Evolutionary conservation across 2,888 invertebrate genomes (phyloP), one percentile per base, ranked within the genome.

Genomic region (Leptinotarsa haldemani): DNA sequence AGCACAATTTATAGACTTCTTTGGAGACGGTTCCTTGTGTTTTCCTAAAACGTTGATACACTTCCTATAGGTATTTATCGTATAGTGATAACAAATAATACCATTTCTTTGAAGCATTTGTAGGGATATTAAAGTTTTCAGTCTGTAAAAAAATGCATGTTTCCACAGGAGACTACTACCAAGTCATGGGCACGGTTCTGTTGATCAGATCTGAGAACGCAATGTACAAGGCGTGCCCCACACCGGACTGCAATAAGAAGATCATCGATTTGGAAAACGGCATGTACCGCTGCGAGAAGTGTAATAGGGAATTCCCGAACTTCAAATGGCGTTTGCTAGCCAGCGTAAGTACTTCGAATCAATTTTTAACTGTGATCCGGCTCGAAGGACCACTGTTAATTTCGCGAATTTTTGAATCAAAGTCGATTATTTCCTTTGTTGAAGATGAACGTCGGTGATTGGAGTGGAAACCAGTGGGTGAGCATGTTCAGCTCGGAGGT

Each of bases 231-330:
- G 95, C 98, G 0, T 99, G 99, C 81, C 95, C 97, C 0, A 90
- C 91, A 67, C 92, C 94, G 1, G 92, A 92, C 69, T 99, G 99
- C 88, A 97, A 98, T 86, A 99, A 99, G 88, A 99, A 99, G 88
- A 90, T 98, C 0, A 89, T 96, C 12, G 97, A 98, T 86, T 92
- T 94, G 83, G 93, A 94, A 78, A 96, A 96, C 83, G 96, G 96
- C 0, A 90, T 93, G 84, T 99, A 92, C 88, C 90, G 97, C 69
- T 99, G 99, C 87, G 99, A 99, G 86, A 99, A 99, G 87, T 99
- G 99, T 86, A 92, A 93, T 83, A 90, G 92, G 70, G 95, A 96
- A 79, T 95, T 91, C 85, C 93, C 94, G 0, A 94, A 94, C 80
- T 98, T 93, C 87, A 96, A 95, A 84, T 96, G 96, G 88, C 91